Conservation (phyloP, 2,888 invertebrate genomes). For the Stenotaenia linearis region DNA sequence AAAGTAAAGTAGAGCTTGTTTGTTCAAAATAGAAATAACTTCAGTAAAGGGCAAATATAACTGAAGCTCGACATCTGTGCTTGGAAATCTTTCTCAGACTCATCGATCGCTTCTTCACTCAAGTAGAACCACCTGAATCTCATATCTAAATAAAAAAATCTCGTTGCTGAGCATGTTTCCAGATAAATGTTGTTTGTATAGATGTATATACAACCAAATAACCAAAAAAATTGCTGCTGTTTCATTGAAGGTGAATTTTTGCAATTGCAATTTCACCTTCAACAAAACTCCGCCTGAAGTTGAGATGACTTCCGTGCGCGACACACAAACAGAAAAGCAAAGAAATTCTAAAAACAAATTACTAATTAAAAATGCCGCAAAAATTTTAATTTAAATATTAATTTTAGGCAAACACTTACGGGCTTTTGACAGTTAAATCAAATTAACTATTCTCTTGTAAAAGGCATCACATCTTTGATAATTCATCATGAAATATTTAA, state of each 20-base stretch:
- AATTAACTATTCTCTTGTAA: background rate
- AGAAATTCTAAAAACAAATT: background rate
- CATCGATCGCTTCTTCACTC: background rate
- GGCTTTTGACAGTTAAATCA: background rate
- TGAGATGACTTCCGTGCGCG: background rate
- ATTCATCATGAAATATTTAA: background rate
- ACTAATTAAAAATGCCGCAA: too few species aligned
- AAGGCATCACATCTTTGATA: background rate
- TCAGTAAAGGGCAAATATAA: background rate
- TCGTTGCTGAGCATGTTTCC: too few species aligned
- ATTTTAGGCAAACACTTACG: background rate
- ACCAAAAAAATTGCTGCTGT: too few species aligned
- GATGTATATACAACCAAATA: too few species aligned
- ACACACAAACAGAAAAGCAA: background rate
- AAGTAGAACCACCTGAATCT: background rate
- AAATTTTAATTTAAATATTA: background rate
- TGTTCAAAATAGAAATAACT: background rate
- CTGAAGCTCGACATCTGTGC: background rate
- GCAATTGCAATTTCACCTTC: background rate
- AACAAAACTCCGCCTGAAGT: background rate
- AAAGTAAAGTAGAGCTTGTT: background rate
- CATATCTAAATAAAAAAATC: background rate
- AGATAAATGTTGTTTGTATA: too few species aligned
- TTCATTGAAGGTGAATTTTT: too few species aligned
- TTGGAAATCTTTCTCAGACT: background rate